Conservation (phyloP, 2,113 vertebrate genomes). For the Gymnogyps californianus region DNA sequence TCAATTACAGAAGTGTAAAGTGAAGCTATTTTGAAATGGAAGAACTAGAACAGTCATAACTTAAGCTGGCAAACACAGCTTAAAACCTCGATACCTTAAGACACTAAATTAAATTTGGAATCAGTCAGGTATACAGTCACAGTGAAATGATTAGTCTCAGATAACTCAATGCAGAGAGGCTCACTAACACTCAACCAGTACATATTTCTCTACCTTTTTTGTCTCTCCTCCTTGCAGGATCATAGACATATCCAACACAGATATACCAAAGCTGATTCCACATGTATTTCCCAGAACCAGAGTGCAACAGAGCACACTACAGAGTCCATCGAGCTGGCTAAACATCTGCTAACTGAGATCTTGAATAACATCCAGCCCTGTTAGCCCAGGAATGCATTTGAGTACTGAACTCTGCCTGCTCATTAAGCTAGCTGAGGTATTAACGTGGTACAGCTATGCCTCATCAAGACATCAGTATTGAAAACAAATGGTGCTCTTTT, state of each 20-base stretch:
- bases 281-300: neutral
- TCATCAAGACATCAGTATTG: neutral
- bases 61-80: neutral
- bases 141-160: neutral
- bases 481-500: neutral
- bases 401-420: neutral
- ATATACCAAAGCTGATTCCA: neutral
- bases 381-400: neutral
- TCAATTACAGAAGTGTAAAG: neutral
- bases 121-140: neutral
- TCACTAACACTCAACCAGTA: fast-evolving
- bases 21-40: neutral
- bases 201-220: neutral
- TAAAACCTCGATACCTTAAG: neutral
- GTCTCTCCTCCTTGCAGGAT: neutral
- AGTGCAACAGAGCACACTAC: neutral
- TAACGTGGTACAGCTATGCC: neutral
- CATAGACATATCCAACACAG: neutral
- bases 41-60: neutral
- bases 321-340: neutral
- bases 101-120: neutral
- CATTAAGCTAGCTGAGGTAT: neutral
- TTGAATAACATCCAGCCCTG: neutral
- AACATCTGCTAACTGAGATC: neutral
- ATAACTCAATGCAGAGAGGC: neutral